Conservation (phyloP, 2,113 vertebrate genomes). For the Donacobius atricapilla region DNA sequence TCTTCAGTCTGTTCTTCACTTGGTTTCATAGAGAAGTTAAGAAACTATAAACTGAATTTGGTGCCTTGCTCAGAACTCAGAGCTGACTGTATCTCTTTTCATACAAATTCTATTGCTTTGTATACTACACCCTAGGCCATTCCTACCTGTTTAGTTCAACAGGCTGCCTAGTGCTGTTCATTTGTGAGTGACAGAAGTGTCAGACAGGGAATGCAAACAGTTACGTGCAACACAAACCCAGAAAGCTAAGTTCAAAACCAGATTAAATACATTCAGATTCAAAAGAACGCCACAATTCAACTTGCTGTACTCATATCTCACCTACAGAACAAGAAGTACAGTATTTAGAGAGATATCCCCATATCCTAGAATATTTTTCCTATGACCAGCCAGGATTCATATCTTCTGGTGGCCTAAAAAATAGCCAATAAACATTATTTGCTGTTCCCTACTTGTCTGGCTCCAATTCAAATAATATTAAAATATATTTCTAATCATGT, state of each 20-base stretch:
- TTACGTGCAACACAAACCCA: background rate
- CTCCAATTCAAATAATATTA: background rate
- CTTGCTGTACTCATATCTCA: background rate
- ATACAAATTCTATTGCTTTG: background rate
- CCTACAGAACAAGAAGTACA: background rate
- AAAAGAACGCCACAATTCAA: background rate
- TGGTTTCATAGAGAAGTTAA: background rate
- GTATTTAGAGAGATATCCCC: background rate
- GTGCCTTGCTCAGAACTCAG: background rate
- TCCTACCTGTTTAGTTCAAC: background rate
- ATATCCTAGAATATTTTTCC: background rate
- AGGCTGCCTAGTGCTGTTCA: background rate
- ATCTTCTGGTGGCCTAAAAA: background rate
- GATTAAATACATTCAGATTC: background rate
- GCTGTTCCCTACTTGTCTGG: background rate
- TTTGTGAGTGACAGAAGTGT: accelerated
- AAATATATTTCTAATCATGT: background rate
- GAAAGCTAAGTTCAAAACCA: background rate
- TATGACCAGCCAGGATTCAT: background rate
- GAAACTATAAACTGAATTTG: background rate
- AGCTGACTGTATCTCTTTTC: background rate
- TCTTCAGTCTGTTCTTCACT: background rate
- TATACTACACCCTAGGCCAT: background rate
- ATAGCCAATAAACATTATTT: background rate
- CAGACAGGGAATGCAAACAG: background rate